A percentile compares a stretch with the other conserved stretches of the same genome.
Evolutionary conservation across 1,140 invertebrate species (phyloP).

Genomic region (Maniola jurtina): DNA sequence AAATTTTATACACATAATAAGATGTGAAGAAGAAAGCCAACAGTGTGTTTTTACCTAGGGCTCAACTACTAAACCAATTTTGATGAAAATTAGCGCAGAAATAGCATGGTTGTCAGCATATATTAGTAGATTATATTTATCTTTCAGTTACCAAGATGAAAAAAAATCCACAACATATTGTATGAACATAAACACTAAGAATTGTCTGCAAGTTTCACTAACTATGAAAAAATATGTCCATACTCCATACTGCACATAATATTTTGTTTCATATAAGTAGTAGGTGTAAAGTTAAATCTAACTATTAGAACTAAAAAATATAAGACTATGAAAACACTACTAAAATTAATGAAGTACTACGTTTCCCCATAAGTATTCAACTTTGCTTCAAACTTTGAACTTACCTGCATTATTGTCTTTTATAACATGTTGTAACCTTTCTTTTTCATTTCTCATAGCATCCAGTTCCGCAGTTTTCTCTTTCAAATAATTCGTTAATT

Average conservation of each 20-base stretch:
- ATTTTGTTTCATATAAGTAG: no score
- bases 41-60: not conserved
- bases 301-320: no score
- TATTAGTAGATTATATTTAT: no score
- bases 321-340: no score
- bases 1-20: constrained; percentile 8
- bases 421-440: constrained; percentile 37
- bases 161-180: not conserved
- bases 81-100: no score
- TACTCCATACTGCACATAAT: no score
- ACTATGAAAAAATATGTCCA: no score
- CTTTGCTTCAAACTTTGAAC: not conserved
- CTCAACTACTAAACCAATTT: no score
- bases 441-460: constrained; percentile 43
- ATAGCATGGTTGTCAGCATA: not conserved
- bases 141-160: not conserved
- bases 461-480: constrained; percentile 52
- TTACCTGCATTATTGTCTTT: constrained; percentile 45
- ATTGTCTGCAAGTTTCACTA: not conserved
- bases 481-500: constrained; percentile 53
- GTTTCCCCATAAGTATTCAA: not conserved
- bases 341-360: no score
- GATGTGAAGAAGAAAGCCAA: not conserved
- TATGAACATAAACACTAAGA: not conserved
- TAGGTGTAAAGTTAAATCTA: no score